Percentiles rank a stretch among this genome's conserved stretches.
These are phyloP conservation scores for Hyalella azteca DNA, from an alignment of 2,888 invertebrate genomes.

Conservation along the genomic window DNA sequence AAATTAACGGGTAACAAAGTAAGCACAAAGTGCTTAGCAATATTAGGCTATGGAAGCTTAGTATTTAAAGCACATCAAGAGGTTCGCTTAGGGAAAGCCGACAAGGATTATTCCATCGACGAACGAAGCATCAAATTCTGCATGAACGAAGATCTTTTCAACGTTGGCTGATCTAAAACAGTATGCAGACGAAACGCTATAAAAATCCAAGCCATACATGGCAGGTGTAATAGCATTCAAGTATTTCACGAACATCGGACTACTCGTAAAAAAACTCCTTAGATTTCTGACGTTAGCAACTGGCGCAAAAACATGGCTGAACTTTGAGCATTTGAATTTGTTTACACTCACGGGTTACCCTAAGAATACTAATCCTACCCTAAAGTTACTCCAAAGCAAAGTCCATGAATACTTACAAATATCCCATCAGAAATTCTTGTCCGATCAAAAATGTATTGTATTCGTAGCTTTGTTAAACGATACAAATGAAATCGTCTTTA, in stretches of 20 bases:
- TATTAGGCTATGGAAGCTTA: constrained; percentile 32
- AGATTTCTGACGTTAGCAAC: neutral
- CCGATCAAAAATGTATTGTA: no score
- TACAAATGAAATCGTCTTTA: no score
- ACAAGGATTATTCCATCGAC: neutral
- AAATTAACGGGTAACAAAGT: constrained; percentile 2
- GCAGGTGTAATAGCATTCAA: constrained; percentile 3
- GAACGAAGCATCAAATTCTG: neutral
- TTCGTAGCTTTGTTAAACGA: no score
- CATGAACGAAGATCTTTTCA: neutral
- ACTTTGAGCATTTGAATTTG: constrained; percentile 35
- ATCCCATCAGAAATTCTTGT: neutral
- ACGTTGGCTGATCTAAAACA: neutral
- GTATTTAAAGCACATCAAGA: constrained; percentile 27
- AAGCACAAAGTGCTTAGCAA: constrained; percentile 22
- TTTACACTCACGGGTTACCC: constrained; percentile 15
- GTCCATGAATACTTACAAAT: constrained; percentile 1
- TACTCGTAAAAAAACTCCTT: constrained; percentile 9
- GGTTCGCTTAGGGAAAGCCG: constrained; percentile 19
- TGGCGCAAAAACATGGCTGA: constrained; percentile 29
- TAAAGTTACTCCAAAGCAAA: constrained; percentile 11
- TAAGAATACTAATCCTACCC: constrained; percentile 27
- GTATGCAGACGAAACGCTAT: neutral
- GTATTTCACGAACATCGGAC: constrained; percentile 9
- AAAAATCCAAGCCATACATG: neutral